Conservation (phyloP, 1,140 invertebrate genomes). For the Pygmarrhopalites habei region DNA sequence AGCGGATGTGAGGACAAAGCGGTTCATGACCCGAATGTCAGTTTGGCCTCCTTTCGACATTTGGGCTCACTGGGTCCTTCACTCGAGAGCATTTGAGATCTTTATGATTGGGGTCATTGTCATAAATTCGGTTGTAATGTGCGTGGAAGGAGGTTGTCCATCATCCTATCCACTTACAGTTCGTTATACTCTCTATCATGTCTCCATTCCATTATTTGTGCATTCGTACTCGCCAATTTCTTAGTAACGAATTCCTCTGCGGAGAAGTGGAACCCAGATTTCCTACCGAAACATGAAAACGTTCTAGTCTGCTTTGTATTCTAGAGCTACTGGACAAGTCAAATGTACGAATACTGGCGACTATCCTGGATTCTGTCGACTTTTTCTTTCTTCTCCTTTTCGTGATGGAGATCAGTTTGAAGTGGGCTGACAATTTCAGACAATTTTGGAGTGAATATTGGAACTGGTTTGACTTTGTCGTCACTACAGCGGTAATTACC, state of each 20-base stretch:
- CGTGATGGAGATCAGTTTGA: slow-evolving; percentile 39
- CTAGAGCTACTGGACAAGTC: slow-evolving; percentile 4
- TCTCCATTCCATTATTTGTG: too few relatives aligned
- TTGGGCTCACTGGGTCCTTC: slow-evolving; percentile 26
- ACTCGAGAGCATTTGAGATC: slow-evolving; percentile 13
- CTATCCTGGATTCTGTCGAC: slow-evolving; percentile 34
- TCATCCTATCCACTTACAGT: too few relatives aligned
- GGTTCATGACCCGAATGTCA: slow-evolving; percentile 29
- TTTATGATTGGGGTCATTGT: slow-evolving; percentile 32
- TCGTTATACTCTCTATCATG: too few relatives aligned
- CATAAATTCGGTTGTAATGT: slow-evolving; percentile 24
- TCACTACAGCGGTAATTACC: slow-evolving; percentile 20
- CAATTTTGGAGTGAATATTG: slow-evolving; percentile 41
- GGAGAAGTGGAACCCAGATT: too few relatives aligned
- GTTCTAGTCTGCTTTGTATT: neutral
- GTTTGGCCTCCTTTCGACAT: slow-evolving; percentile 26
- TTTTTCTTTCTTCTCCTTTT: slow-evolving; percentile 40
- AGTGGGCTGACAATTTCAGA: slow-evolving; percentile 40
- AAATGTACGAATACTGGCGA: neutral
- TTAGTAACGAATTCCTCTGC: too few relatives aligned
- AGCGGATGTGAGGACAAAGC: slow-evolving; percentile 18
- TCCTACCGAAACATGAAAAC: neutral
- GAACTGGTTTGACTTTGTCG: slow-evolving; percentile 32
- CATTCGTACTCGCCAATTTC: too few relatives aligned
- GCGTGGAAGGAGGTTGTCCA: slow-evolving; percentile 12